Percentiles rank a stretch among this genome's conserved stretches.
These are phyloP conservation scores for Drosophila gunungcola DNA, from an alignment of 1,140 invertebrate species.

Conservation along the genomic window DNA sequence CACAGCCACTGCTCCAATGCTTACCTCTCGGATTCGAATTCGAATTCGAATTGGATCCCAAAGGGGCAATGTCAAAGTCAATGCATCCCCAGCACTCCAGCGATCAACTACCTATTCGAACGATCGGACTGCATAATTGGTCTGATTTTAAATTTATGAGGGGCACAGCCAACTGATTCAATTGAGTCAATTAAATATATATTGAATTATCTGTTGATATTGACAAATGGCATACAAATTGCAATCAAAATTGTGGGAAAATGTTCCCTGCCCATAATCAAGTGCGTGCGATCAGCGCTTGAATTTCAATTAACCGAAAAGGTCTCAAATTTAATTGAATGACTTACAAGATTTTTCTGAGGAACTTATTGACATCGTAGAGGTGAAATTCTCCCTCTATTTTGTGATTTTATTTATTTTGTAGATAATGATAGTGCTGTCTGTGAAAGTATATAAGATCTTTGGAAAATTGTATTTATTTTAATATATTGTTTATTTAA, in stretches of 20 bases:
- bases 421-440: too few species aligned
- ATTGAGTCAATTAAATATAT: conserved; percentile 74
- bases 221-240: conserved; percentile 72
- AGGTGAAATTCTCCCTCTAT: too few species aligned
- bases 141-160: conserved; percentile 70
- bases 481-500: too few species aligned
- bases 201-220: conserved; percentile 79
- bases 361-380: neutral
- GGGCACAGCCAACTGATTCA: conserved; percentile 58
- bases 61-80: conserved; percentile 53
- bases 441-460: too few species aligned
- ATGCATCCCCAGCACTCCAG: conserved; percentile 19
- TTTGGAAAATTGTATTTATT: too few species aligned
- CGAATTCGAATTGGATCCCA: neutral
- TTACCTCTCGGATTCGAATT: neutral
- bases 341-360: conserved; percentile 14
- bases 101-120: conserved; percentile 6
- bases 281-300: conserved; percentile 47
- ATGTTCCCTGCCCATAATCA: conserved; percentile 23
- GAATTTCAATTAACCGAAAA: conserved; percentile 51
- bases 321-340: conserved; percentile 30
- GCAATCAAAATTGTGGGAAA: conserved; percentile 69
- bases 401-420: too few species aligned
- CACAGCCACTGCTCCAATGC: conserved; percentile 9
- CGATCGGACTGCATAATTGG: conserved; percentile 63